Evolutionary conservation across 2,113 vertebrate species (phyloP), one percentile per base, ranked within the genome.

Genomic region (Cheilinus undulatus): DNA sequence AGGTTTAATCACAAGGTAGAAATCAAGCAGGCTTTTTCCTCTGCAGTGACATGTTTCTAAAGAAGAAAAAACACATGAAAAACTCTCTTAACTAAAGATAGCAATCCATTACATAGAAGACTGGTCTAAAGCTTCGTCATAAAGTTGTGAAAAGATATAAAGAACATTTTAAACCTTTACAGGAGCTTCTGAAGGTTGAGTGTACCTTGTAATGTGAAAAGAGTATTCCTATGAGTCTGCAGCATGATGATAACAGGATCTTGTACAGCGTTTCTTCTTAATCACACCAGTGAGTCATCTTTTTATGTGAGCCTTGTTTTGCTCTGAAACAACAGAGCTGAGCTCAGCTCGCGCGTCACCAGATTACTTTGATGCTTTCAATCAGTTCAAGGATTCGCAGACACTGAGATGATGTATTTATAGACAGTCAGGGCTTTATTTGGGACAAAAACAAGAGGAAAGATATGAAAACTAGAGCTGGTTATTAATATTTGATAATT

Each of bases 271-370:
- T 61, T 67, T 34, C 57, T 51, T 34, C 24, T 73, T 34, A 43
- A 68, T 79, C 59, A 74, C 64, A 73, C 52, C 53, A 24, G 43
- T 74, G 84, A 82, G 60, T 88, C 86, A 82, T 79, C 71, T 79
- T 32, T 60, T 73, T 59, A 74, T 79, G 52, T 64, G 17, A 3
- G 24, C 43, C 2, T 12, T 19, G 11, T 28, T 45, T 60, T 5
- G 7, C 40, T 1, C 5, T 1, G 7, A 48, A 50, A 58, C 58
- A 50, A 51, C 53, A 8, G 30, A 52, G 58, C 54, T 48, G 30
- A 52, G 58, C 54, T 48, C 19, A 1, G 26, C 38, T 0, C 10
- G 54, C 73, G 70, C 63, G 52, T 80, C 76, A 78, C 70, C 36
- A 46, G 56, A 57, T 67, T 40, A 49, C 77, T 83, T 81, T 73